Evolutionary conservation across 2,797 vertebrate genomes (phyloP).

Genomic region (Eutrigla gurnardus): DNA sequence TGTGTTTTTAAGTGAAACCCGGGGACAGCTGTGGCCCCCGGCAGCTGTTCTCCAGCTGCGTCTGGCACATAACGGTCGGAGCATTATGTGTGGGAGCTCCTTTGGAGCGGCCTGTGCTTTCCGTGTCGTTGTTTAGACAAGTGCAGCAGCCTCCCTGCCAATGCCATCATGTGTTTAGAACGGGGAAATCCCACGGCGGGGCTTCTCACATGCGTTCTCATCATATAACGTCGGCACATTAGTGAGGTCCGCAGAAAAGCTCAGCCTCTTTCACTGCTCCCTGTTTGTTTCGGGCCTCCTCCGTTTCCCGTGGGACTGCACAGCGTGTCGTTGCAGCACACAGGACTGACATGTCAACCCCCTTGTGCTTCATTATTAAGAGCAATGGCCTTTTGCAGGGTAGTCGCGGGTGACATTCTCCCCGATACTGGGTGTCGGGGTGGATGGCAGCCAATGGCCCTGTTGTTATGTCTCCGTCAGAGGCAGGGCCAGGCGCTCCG

Average conservation of each 20-base stretch:
- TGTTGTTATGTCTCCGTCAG: constrained; percentile 64
- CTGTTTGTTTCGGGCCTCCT: not conserved
- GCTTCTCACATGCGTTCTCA: constrained; percentile 35
- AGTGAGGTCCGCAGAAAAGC: not conserved
- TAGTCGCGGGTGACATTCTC: constrained; percentile 59
- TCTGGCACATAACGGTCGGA: constrained; percentile 49
- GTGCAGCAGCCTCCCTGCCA: constrained; percentile 72
- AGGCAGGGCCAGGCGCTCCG: constrained; percentile 24
- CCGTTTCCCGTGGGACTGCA: constrained; percentile 3
- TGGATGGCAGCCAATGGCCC: constrained; percentile 40
- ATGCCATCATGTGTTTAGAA: constrained; percentile 79
- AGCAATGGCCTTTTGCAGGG: constrained; percentile 46
- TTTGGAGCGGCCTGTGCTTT: constrained; percentile 58
- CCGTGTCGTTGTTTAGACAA: constrained; percentile 76
- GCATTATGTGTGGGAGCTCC: constrained; percentile 57
- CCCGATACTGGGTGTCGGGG: constrained; percentile 47
- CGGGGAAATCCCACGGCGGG: constrained; percentile 73
- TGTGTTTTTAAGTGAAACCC: constrained; percentile 30
- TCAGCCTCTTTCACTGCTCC: constrained; percentile 26
- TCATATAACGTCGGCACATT: constrained; percentile 12
- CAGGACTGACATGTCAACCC: not conserved
- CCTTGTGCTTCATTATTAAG: constrained; percentile 36
- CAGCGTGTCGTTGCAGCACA: constrained; percentile 9
- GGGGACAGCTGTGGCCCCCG: constrained; percentile 28
- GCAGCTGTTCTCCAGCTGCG: constrained; percentile 63